Evolutionary conservation across 2,113 vertebrate species (phyloP), one percentile per base, ranked within the genome.

Genomic region (Microcebus murinus): DNA sequence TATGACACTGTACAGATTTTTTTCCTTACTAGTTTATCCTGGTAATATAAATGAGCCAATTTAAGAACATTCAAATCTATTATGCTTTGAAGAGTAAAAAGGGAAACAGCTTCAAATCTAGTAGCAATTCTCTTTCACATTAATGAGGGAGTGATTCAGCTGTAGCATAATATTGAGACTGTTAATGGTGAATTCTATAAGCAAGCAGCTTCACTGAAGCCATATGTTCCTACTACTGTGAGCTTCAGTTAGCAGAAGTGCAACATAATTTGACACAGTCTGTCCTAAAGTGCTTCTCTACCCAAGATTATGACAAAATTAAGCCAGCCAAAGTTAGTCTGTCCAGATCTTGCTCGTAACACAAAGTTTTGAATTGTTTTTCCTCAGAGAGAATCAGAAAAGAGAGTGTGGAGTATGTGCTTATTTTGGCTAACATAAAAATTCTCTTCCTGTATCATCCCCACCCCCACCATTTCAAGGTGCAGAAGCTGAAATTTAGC

Each of bases 371-470:
- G 23, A 82, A 81, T 31, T 59, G 90, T 39, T 48, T 73, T 71
- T 29, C 70, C 50, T 86, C 67, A 55, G 18, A 42, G 23, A 73
- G 20, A 25, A 29, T 39, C 21, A 27, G 48, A 48, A 52, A 65
- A 70, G 3, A 79, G 6, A 31, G 29, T 25, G 61, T 10, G 10
- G 25, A 29, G 61, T 29, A 10, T 91, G 18, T 59, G 21, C 95
- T 95, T 74, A 88, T 84, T 96, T 65, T 90, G 84, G 77, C 34
- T 71, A 68, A 21, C n/a, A 31, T 34, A 73, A 84, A 92, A 74
- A 92, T 88, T 50, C 13, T 67, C 63, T 88, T 83, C 65, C 74
- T 70, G 59, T 1, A 61, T 61, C n/a, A n/a, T 55, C 57, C 79
- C 36, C 59, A 29, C 34, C 25, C 52, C 67, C 23, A 18, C 25